Evolutionary conservation across 1,140 invertebrate species (phyloP), one percentile per base, ranked within the genome.

Genomic region (Ceratitis capitata): DNA sequence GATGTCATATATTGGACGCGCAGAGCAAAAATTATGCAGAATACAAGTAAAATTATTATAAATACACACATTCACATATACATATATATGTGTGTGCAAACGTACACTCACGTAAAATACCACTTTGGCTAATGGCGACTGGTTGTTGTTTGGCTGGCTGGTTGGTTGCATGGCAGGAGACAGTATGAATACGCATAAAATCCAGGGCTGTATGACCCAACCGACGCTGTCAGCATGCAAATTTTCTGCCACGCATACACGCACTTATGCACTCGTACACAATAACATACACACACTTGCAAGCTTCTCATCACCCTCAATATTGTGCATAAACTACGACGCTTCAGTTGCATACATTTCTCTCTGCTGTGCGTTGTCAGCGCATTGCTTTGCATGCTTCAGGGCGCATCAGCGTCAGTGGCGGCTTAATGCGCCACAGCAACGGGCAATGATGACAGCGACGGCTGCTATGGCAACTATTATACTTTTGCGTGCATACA

Each of bases 1-100:
- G 51, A 39, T 84, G 51, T 83, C 45, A 47, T 32, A 83, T 83
- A 82, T 82, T 49, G 78, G n/a, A 10, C 47, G 82, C 49, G 23
- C 7, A 53, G 16, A 29, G 23, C 42, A 19, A 35, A 83, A 51
- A 83, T 83, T 78, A 47, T 12, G 69, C 42, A 3, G n/a, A 78
- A 78, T 78, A 45, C 39, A 45, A 45, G 39, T 35, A 23, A 12
- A n/a, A 45, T 78, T 35, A 78, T 78, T 7, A 3, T n/a, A 78
- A 2, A 4, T 39, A 45, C 1, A 23, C 39, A 45, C 19, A 42
- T 6, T 23, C 39, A 78, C 39, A 7, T n/a, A 78, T n/a, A 26
- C 39, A 78, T 14, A 78, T 39, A 78, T 9, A 23, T 10, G 10
- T 39, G n/a, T 23, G 16, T 29, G 12, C 47, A 83, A 35, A 35